These are phyloP conservation scores for Gymnocypris eckloni DNA, from an alignment of 2,797 vertebrate genomes.

Conservation along the genomic window DNA sequence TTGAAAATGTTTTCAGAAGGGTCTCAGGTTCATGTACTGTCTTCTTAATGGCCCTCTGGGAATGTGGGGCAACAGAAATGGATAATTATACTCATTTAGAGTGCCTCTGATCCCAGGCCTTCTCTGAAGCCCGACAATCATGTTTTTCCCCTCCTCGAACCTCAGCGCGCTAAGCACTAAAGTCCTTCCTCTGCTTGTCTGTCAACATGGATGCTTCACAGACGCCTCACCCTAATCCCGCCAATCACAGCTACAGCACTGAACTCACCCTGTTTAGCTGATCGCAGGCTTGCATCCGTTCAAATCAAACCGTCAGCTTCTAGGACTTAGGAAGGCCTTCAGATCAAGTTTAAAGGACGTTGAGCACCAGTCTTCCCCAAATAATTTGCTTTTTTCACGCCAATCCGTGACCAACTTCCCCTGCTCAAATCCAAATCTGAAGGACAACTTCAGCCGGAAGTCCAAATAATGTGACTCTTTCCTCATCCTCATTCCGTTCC, in stretches of 20 bases:
- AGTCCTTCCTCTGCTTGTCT: conserved; percentile 59
- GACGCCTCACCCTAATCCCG: conserved; percentile 56
- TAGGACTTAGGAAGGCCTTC: conserved; percentile 32
- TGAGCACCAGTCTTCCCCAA: background rate
- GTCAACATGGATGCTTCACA: conserved; percentile 62
- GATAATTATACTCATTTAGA: conserved; percentile 57
- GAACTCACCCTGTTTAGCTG: conserved; percentile 28
- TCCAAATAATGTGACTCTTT: background rate
- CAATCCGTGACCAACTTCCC: conserved; percentile 2
- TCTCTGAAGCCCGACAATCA: conserved; percentile 66
- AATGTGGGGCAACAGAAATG: conserved; percentile 27
- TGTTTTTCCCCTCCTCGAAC: conserved; percentile 54
- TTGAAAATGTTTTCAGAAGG: conserved; percentile 5
- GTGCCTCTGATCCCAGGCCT: conserved; percentile 59
- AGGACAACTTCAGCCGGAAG: background rate
- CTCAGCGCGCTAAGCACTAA: conserved; percentile 57
- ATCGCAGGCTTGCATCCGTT: conserved; percentile 18
- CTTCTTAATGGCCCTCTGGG: conserved; percentile 31
- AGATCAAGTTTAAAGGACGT: conserved; percentile 33
- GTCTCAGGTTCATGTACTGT: conserved; percentile 5
- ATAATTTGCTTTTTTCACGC: conserved; percentile 12
- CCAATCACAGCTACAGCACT: conserved; percentile 38
- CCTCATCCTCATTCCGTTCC: background rate
- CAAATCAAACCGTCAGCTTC: conserved; percentile 9
- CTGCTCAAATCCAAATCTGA: background rate